These are phyloP conservation scores for Florisuga fusca DNA, from an alignment of 2,797 vertebrate genomes.

Conservation along the genomic window DNA sequence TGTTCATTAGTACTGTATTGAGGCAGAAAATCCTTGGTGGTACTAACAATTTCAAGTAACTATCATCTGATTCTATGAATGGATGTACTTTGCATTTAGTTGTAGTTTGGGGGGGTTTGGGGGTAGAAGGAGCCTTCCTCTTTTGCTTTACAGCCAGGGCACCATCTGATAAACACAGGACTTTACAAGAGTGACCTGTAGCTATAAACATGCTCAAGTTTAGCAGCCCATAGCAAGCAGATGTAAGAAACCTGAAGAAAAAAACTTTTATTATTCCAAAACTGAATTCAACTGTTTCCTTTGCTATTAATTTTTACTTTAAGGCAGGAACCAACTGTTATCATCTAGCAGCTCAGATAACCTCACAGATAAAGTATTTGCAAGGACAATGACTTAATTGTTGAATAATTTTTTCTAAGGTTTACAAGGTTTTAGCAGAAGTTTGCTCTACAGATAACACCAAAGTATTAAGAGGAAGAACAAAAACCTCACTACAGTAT, in stretches of 20 bases:
- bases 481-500: not conserved
- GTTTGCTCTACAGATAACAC: not conserved
- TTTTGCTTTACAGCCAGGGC: not conserved
- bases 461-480: not conserved
- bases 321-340: not conserved
- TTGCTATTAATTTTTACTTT: not conserved
- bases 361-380: not conserved
- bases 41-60: not conserved
- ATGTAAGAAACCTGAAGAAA: not conserved
- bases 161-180: not conserved
- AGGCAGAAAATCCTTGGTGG: not conserved
- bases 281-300: not conserved
- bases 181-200: not conserved
- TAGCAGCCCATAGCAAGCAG: not conserved
- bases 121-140: not conserved
- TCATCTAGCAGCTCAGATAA: constrained; percentile 1
- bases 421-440: not conserved
- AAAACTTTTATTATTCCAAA: not conserved
- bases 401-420: not conserved
- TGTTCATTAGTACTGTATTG: not conserved
- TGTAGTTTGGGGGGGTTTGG: rapidly evolving
- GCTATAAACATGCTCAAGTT: not conserved
- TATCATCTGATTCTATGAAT: not conserved
- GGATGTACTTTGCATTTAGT: not conserved
- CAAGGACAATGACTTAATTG: not conserved